A percentile compares a stretch with the other conserved stretches of the same genome.
These are phyloP conservation scores for Chelonia mydas DNA, from an alignment of 2,797 vertebrate species.

Conservation along the genomic window DNA sequence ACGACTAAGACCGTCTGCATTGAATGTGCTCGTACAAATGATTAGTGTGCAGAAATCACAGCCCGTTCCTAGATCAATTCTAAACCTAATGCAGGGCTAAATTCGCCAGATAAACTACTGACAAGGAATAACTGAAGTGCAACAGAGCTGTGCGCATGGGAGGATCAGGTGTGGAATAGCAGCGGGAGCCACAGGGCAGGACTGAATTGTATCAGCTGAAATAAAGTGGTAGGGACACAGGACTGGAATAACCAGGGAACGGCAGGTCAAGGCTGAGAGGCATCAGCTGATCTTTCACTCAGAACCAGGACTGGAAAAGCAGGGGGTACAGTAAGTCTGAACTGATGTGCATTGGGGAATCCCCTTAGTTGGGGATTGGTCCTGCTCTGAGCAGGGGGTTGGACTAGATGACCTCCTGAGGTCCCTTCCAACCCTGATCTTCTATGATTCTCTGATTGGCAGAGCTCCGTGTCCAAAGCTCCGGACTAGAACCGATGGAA, in stretches of 20 bases:
- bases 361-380: too few species aligned
- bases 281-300: background rate
- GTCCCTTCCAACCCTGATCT: too few species aligned
- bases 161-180: background rate
- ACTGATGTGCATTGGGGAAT: background rate
- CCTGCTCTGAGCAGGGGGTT: too few species aligned
- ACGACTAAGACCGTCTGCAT: background rate
- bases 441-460: background rate
- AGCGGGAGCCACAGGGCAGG: background rate
- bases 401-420: too few species aligned
- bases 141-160: background rate
- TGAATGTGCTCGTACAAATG: background rate
- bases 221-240: background rate
- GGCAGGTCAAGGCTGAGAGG: background rate
- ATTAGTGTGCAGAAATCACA: background rate
- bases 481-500: background rate
- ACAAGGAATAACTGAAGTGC: background rate
- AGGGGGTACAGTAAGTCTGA: background rate
- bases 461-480: background rate
- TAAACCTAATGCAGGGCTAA: background rate
- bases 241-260: background rate
- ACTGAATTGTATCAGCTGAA: background rate
- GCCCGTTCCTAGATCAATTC: background rate
- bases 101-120: background rate
- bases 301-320: background rate